Percentiles rank a stretch among this genome's conserved stretches.
phyloP scores from a whole-genome alignment of 2,888 invertebrate species.

The Ophioninae sp. region DNA sequence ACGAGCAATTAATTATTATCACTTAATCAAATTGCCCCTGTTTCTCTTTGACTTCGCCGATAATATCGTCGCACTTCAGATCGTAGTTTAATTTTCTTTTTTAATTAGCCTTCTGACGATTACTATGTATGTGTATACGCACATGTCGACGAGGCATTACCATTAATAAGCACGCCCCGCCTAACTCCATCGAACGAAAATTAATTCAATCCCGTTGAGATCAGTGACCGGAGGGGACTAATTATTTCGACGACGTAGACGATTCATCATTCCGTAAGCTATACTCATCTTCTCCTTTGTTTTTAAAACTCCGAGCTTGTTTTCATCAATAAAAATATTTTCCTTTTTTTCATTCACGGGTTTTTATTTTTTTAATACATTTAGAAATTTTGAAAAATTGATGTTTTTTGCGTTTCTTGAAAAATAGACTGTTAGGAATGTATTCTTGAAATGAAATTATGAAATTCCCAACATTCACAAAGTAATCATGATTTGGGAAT shows the following conservation, averaged over 20 bases:
- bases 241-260: slow-evolving; percentile 41
- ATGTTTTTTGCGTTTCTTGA: too few relatives aligned
- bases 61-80: slow-evolving; percentile 54
- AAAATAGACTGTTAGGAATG: too few relatives aligned
- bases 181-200: slow-evolving; percentile 33
- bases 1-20: slow-evolving; percentile 76
- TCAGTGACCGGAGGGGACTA: slow-evolving; percentile 30
- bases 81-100: slow-evolving; percentile 63
- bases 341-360: too few relatives aligned
- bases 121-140: background rate
- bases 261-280: slow-evolving; percentile 33
- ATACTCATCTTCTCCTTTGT: background rate
- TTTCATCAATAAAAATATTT: background rate
- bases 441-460: too few relatives aligned
- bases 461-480: too few relatives aligned
- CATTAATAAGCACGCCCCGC: slow-evolving; percentile 10
- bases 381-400: too few relatives aligned
- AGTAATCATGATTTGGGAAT: too few relatives aligned
- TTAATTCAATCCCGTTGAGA: slow-evolving; percentile 38
- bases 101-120: slow-evolving; percentile 68
- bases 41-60: slow-evolving; percentile 35
- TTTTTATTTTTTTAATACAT: too few relatives aligned
- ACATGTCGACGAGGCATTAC: slow-evolving; percentile 29
- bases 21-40: slow-evolving; percentile 71
- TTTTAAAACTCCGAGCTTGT: background rate